phyloP scores from a whole-genome alignment of 2,113 vertebrate species.

The Microtus oregoni region DNA sequence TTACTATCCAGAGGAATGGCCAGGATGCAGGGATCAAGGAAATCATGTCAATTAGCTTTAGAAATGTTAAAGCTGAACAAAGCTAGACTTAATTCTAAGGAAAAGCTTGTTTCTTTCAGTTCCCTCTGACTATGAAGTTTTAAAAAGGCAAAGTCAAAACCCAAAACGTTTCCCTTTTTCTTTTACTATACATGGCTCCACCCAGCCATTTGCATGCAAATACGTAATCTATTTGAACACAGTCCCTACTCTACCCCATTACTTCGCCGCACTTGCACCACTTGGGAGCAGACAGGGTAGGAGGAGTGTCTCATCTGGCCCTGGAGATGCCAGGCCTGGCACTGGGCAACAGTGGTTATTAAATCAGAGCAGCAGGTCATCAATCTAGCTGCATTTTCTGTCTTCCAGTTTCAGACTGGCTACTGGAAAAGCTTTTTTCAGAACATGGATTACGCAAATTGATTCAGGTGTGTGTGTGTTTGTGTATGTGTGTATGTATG shows the following conservation, averaged over 20 bases:
- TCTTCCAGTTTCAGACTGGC: neutral
- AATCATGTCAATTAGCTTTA: neutral
- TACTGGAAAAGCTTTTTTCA: neutral
- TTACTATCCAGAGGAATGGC: neutral
- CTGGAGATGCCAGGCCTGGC: neutral
- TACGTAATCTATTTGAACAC: neutral
- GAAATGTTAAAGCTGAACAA: neutral
- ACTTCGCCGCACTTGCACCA: too few species aligned
- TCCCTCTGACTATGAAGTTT: neutral
- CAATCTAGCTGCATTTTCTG: neutral
- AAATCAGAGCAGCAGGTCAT: too few species aligned
- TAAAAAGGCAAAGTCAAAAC: slow-evolving; percentile 9
- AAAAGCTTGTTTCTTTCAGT: slow-evolving; percentile 42
- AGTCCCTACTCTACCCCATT: neutral
- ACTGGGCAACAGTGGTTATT: neutral
- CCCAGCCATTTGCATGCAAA: neutral
- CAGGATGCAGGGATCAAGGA: neutral
- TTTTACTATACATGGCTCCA: neutral
- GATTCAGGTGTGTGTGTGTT: too few species aligned
- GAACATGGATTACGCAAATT: neutral
- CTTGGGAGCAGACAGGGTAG: neutral
- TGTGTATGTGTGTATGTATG: neutral
- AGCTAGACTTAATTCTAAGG: neutral
- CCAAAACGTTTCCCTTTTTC: neutral
- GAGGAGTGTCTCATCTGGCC: neutral